These are phyloP conservation scores for Desoria tigrina DNA, from an alignment of 2,888 invertebrate species.

Conservation along the genomic window DNA sequence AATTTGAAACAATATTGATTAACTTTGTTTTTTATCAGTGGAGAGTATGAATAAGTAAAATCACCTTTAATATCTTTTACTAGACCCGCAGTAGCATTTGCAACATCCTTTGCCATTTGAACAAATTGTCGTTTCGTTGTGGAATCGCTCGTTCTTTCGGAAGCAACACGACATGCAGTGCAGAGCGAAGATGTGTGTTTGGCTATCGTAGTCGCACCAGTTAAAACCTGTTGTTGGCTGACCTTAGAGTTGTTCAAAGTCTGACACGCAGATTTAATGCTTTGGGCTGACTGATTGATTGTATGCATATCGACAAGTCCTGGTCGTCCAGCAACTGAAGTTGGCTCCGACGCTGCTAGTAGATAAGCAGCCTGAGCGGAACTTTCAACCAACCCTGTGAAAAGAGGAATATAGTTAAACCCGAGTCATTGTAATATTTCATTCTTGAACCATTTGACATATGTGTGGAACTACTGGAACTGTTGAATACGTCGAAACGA, in stretches of 20 bases:
- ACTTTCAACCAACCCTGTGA: conserved; percentile 86
- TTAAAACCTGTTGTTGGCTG: conserved; percentile 79
- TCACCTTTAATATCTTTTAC: conserved; percentile 88
- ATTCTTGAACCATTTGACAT: no score
- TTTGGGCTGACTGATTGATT: conserved; percentile 82
- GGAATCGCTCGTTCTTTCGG: conserved; percentile 84
- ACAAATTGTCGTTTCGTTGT: conserved; percentile 95
- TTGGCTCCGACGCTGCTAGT: conserved; percentile 88
- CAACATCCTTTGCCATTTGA: conserved; percentile 95
- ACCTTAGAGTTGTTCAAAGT: conserved; percentile 71
- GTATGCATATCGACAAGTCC: conserved; percentile 87
- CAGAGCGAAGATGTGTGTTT: conserved; percentile 94
- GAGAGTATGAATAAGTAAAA: not conserved
- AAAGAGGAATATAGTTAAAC: no score
- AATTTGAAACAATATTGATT: conserved; percentile 10
- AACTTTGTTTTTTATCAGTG: not conserved
- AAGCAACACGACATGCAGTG: conserved; percentile 90
- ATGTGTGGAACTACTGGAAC: no score
- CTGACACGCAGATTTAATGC: conserved; percentile 85
- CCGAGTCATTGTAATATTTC: no score
- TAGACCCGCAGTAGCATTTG: conserved; percentile 88
- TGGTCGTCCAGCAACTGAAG: conserved; percentile 81
- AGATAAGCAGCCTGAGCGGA: conserved; percentile 94
- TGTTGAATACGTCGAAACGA: no score
- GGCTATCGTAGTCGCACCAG: conserved; percentile 90